Evolutionary conservation across 2,888 invertebrate species (phyloP).

Genomic region (Autographa gamma): DNA sequence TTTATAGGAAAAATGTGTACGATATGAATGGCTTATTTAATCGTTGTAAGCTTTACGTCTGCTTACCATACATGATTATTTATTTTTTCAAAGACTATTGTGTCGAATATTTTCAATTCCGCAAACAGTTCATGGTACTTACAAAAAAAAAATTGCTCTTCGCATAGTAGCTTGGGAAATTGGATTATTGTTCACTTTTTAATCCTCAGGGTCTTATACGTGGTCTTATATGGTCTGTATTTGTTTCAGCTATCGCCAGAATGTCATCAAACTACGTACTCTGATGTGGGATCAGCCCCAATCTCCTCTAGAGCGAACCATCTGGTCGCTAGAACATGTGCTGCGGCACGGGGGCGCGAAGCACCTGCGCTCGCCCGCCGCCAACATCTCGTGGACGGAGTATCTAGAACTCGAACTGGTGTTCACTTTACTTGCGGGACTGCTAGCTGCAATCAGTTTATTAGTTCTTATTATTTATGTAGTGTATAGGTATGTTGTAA

Average conservation of each 20-base stretch:
- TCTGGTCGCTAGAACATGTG: slow-evolving; percentile 78
- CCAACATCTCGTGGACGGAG: slow-evolving; percentile 62
- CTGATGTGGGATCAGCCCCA: slow-evolving; percentile 76
- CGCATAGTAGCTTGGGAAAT: too few species aligned
- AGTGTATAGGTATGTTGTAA: too few species aligned
- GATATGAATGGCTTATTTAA: too few species aligned
- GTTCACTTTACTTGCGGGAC: slow-evolving; percentile 20
- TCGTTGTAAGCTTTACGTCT: too few species aligned
- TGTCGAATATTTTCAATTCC: too few species aligned
- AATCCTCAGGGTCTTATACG: too few species aligned
- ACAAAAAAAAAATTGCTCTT: too few species aligned
- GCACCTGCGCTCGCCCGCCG: slow-evolving; percentile 74
- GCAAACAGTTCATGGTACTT: too few species aligned
- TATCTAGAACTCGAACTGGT: slow-evolving; percentile 64
- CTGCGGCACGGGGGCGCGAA: slow-evolving; percentile 76
- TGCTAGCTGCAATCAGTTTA: neutral
- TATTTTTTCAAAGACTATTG: too few species aligned
- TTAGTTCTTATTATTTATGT: too few species aligned
- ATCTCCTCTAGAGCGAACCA: slow-evolving; percentile 72
- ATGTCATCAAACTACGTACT: slow-evolving; percentile 58
- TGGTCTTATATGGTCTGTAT: neutral
- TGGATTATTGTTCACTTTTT: neutral
- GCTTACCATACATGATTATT: too few species aligned
- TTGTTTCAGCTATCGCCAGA: slow-evolving; percentile 52
- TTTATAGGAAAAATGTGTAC: too few species aligned